phyloP scores from a whole-genome alignment of 2,797 vertebrate genomes.

The Mionectes olivaceus region DNA sequence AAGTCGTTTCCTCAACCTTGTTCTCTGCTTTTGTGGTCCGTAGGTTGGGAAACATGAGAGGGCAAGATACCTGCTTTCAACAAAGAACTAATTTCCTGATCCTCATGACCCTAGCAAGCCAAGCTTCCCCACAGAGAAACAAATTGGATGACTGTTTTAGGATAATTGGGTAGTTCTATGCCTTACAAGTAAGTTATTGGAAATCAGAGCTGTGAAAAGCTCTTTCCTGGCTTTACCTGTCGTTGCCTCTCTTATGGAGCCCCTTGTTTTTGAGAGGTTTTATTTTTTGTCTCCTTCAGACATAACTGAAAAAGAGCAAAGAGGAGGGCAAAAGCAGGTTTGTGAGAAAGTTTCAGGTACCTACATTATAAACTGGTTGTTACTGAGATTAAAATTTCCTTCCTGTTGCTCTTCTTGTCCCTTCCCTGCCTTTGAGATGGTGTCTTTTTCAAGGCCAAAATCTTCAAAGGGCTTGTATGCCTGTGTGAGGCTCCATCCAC shows the following conservation, averaged over 20 bases:
- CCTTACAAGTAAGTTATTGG: slow-evolving; percentile 59
- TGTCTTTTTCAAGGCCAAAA: background rate
- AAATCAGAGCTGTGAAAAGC: slow-evolving; percentile 52
- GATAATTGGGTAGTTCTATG: slow-evolving; percentile 66
- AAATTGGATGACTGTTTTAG: slow-evolving; percentile 72
- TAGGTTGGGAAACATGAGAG: slow-evolving; percentile 46
- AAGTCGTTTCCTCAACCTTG: background rate
- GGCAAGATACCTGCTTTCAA: slow-evolving; percentile 12
- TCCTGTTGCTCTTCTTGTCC: background rate
- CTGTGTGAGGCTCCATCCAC: background rate
- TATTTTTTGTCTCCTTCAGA: background rate
- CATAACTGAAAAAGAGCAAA: slow-evolving; percentile 34
- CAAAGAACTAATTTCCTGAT: slow-evolving; percentile 63
- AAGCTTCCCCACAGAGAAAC: slow-evolving; percentile 68
- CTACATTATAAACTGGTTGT: background rate
- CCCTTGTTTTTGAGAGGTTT: background rate
- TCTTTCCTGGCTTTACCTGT: slow-evolving; percentile 37
- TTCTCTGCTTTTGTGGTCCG: slow-evolving; percentile 26
- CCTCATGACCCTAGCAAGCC: slow-evolving; percentile 25
- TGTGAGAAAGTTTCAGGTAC: background rate
- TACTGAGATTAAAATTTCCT: background rate
- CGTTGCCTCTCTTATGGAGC: background rate
- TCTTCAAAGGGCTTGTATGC: background rate
- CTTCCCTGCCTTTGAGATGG: background rate
- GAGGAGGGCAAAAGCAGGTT: background rate